Evolutionary conservation across 1,140 invertebrate genomes (phyloP), one percentile per base, ranked within the genome.

Genomic region (Drosophila ohnishii): DNA sequence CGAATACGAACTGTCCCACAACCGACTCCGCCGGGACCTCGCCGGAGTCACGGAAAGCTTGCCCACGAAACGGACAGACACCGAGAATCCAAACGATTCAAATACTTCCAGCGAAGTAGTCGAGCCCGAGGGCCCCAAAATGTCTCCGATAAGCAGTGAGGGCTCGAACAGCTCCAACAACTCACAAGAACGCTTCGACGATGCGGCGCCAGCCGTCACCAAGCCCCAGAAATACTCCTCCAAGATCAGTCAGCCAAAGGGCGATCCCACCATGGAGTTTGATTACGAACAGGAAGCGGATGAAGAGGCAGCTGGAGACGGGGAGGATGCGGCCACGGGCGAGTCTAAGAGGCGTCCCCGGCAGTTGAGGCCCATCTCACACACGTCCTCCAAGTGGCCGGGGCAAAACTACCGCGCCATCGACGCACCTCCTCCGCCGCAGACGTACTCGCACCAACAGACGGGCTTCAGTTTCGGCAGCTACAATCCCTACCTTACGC

Each of bases 401-500:
- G 25, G 40, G 1, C 53, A 63, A 40, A 81, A 75, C 47, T 89
- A 90, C 42, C 81, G 87, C 5, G 61, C 76, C 16, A 79, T 89
- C 11, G 89, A 90, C 28, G 39, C 72, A 6, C 71, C 62, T 56
- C 7, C 73, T 22, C 51, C 61, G 28, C 51, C 69, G 8, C 74
- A 80, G 16, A 66, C 71, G 22, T 22, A 42, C 1, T 55, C 69
- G 6, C 35, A 44, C 25, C 73, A 55, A 55, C 71, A 70, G 5
- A 34, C 66, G n/a, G 61, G 69, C 2, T 90, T 69, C 40, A 73
- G 64, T 8, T 90, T 91, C 35, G 90, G 90, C 0, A 63, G 40
- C 19, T 91, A 62, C 35, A 91, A 91, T 76, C 89, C 90, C 0
- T 91, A 86, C 60, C 73, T 91, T 0, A 77, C 90, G 13, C 89